Conservation (phyloP, 2,797 vertebrate genomes). For the Rhynchotus rufescens region DNA sequence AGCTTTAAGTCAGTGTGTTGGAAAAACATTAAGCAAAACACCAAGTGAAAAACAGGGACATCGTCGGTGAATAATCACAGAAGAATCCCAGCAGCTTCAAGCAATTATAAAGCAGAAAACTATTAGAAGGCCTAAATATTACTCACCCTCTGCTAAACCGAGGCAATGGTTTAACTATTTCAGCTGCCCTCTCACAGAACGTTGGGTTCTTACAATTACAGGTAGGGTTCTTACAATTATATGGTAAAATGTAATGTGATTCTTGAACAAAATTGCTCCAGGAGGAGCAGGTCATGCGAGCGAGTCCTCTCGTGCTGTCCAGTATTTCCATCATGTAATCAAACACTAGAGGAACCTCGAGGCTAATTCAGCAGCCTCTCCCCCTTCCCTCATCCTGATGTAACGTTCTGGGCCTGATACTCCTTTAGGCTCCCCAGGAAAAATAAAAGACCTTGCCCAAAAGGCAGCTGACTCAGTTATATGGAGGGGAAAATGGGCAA, state of each 20-base stretch:
- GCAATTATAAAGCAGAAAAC: background rate
- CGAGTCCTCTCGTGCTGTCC: background rate
- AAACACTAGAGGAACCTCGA: background rate
- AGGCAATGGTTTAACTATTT: conserved; percentile 42
- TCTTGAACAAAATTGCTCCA: background rate
- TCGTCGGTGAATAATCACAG: background rate
- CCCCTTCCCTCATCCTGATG: background rate
- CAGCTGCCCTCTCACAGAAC: conserved; percentile 12
- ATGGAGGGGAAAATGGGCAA: background rate
- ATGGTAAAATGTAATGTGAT: background rate
- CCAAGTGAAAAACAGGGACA: background rate
- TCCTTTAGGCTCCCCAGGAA: background rate
- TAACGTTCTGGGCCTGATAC: background rate
- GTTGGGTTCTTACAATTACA: background rate
- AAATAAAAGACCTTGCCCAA: background rate
- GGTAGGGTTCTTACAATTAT: too few species aligned
- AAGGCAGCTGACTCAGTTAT: background rate
- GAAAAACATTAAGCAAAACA: background rate
- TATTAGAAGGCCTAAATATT: conserved; percentile 20
- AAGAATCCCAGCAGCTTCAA: background rate
- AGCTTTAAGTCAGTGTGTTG: background rate
- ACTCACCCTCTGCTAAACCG: conserved; percentile 29
- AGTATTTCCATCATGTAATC: background rate
- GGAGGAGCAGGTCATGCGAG: background rate
- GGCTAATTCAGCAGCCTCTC: background rate